Conservation (phyloP, 2,797 vertebrate genomes). For the Sebastes itinus region DNA sequence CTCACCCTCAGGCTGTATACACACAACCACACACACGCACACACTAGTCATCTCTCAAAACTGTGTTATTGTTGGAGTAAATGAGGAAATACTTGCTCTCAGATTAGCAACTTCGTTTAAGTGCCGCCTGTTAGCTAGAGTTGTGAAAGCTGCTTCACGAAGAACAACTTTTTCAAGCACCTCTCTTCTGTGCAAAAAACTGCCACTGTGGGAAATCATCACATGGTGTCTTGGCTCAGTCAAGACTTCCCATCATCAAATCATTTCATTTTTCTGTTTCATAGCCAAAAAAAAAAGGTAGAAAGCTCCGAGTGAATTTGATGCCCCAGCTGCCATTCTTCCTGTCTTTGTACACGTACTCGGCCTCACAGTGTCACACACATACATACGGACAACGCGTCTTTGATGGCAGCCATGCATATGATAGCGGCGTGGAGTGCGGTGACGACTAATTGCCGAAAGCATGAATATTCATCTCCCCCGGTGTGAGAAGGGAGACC, state of each 20-base stretch:
- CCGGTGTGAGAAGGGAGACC: constrained; percentile 22
- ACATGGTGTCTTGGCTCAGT: constrained; percentile 42
- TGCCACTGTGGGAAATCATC: constrained; percentile 33
- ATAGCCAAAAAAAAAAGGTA: constrained; percentile 25
- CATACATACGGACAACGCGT: not conserved
- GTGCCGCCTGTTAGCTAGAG: not conserved
- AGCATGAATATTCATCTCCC: constrained; percentile 70
- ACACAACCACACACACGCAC: not conserved
- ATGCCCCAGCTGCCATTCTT: constrained; percentile 29
- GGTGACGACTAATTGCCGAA: constrained; percentile 63
- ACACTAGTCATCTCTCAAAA: not conserved
- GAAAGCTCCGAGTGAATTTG: constrained; percentile 24
- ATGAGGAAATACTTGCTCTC: not conserved
- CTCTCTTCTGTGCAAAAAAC: constrained; percentile 8
- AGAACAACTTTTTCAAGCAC: constrained; percentile 37
- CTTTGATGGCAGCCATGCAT: constrained; percentile 58
- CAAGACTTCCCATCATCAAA: constrained; percentile 38
- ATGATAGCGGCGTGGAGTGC: constrained; percentile 27
- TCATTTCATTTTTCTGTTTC: constrained; percentile 26
- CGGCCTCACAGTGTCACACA: constrained; percentile 2
- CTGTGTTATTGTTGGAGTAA: not conserved
- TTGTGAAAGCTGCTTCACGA: not conserved
- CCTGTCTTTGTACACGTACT: constrained; percentile 1
- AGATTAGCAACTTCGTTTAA: constrained; percentile 10
- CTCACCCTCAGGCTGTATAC: not conserved